phyloP scores from a whole-genome alignment of 2,797 vertebrate species.

The Argentina silus region DNA sequence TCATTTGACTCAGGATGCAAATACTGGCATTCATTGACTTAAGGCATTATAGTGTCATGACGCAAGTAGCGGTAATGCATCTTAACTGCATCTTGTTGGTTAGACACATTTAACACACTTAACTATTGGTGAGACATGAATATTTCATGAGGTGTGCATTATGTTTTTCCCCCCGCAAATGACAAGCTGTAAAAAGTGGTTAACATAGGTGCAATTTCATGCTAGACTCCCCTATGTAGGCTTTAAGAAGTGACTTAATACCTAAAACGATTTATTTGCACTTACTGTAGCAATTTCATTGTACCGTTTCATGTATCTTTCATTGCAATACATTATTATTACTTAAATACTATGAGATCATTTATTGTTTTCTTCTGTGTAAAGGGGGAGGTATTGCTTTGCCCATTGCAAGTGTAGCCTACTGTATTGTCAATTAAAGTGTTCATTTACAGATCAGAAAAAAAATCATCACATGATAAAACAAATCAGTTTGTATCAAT shows the following conservation, averaged over 20 bases:
- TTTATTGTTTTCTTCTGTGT: constrained; percentile 31
- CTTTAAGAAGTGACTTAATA: constrained; percentile 4
- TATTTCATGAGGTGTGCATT: constrained; percentile 56
- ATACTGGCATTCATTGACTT: constrained; percentile 37
- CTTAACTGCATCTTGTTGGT: constrained; percentile 37
- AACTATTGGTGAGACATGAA: constrained; percentile 30
- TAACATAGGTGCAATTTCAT: constrained; percentile 70
- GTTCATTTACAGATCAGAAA: constrained; percentile 11
- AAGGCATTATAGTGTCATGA: constrained; percentile 38
- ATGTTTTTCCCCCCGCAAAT: constrained; percentile 41
- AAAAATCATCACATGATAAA: background rate
- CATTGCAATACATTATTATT: constrained; percentile 61
- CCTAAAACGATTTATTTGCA: constrained; percentile 28
- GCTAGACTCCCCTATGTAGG: constrained; percentile 43
- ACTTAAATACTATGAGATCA: constrained; percentile 26
- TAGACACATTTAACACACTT: constrained; percentile 2
- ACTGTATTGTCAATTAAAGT: constrained; percentile 51
- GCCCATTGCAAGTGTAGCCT: constrained; percentile 55
- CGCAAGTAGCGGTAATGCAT: constrained; percentile 1
- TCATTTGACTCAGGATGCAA: constrained; percentile 24
- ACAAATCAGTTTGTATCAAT: too few relatives aligned
- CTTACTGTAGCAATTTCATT: constrained; percentile 25
- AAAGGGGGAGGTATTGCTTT: constrained; percentile 50
- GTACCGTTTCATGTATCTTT: constrained; percentile 31
- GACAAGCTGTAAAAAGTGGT: constrained; percentile 47